phyloP scores from a whole-genome alignment of 1,140 invertebrate genomes.

The Drosophila sulfurigaster region DNA sequence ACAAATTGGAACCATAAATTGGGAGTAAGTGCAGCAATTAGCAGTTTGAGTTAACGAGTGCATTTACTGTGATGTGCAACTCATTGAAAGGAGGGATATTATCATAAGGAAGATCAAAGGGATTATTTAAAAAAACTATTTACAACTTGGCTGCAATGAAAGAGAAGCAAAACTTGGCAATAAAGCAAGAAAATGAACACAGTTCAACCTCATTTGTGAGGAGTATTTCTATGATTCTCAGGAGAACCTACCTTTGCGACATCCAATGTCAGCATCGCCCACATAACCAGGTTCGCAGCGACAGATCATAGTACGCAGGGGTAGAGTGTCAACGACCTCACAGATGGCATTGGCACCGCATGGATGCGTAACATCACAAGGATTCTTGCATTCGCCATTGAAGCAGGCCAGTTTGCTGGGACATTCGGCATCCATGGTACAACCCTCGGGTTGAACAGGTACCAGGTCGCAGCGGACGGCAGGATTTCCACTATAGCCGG shows the following conservation, averaged over 20 bases:
- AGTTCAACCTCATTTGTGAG: neutral
- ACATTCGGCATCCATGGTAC: slow-evolving; percentile 93
- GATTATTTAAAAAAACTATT: slow-evolving; percentile 32
- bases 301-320: slow-evolving; percentile 94
- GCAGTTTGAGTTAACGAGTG: slow-evolving; percentile 69
- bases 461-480: slow-evolving; percentile 88
- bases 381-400: slow-evolving; percentile 91
- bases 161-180: slow-evolving; percentile 73
- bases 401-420: slow-evolving; percentile 93
- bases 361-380: slow-evolving; percentile 91
- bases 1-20: neutral
- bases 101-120: slow-evolving; percentile 9
- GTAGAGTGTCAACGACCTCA: slow-evolving; percentile 92
- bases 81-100: slow-evolving; percentile 35
- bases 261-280: slow-evolving; percentile 93
- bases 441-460: slow-evolving; percentile 88
- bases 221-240: neutral
- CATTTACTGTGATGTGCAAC: slow-evolving; percentile 47
- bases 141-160: slow-evolving; percentile 70
- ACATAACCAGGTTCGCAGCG: slow-evolving; percentile 92
- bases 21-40: slow-evolving; percentile 62
- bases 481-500: slow-evolving; percentile 93
- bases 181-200: slow-evolving; percentile 44
- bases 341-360: slow-evolving; percentile 93
- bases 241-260: slow-evolving; percentile 87